Evolutionary conservation across 1,140 invertebrate species (phyloP).

Genomic region (Plodia interpunctella): DNA sequence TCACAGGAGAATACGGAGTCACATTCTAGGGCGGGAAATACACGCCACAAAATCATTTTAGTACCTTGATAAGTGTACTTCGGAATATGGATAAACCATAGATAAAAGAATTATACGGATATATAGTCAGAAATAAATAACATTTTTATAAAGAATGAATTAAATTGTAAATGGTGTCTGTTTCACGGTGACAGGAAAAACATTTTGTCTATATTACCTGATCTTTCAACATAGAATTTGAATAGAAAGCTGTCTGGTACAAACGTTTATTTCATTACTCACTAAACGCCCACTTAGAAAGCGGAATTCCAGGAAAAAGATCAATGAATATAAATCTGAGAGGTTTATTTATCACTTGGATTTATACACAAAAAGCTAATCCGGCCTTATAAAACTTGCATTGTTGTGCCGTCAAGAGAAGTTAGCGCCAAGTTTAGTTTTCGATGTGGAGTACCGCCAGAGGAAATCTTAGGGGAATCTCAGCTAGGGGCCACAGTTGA

Average conservation of each 20-base stretch:
- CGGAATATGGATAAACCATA: too few species aligned
- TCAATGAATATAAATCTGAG: too few species aligned
- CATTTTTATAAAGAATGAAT: too few species aligned
- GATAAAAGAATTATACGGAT: too few species aligned
- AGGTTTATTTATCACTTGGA: slow-evolving; percentile 1
- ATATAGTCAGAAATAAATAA: too few species aligned
- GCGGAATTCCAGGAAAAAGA: not conserved
- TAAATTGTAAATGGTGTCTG: too few species aligned
- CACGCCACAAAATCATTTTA: too few species aligned
- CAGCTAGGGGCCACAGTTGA: not conserved
- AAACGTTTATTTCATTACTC: not conserved
- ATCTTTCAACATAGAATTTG: not conserved
- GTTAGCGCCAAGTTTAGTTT: slow-evolving; percentile 27
- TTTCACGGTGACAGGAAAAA: too few species aligned
- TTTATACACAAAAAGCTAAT: slow-evolving; percentile 16
- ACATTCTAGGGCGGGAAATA: too few species aligned
- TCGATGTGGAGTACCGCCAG: slow-evolving; percentile 18
- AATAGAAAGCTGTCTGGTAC: not conserved
- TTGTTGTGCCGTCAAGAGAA: slow-evolving; percentile 28
- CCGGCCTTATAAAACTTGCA: slow-evolving; percentile 33
- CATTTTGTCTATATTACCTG: too few species aligned
- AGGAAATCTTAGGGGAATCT: slow-evolving; percentile 21
- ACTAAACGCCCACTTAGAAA: not conserved
- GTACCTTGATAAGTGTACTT: too few species aligned
- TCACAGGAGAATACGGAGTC: too few species aligned